Percentiles rank a stretch among this genome's conserved stretches.
Conservation (phyloP, 2,797 vertebrate genomes). For the Nasua narica region DNA sequence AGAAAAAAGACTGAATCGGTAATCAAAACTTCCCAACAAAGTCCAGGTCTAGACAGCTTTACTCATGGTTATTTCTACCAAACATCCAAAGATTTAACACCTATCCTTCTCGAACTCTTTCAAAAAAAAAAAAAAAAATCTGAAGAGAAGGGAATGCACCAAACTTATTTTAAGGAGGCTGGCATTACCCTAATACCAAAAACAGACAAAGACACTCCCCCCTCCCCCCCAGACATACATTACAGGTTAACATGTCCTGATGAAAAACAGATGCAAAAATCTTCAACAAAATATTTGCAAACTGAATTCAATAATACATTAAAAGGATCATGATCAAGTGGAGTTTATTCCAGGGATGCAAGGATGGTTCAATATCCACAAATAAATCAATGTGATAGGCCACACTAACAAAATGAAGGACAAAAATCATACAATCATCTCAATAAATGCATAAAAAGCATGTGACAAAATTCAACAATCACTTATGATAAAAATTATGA, state of each 20-base stretch:
- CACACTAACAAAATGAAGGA: not conserved
- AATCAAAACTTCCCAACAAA: not conserved
- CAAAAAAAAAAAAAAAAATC: not conserved
- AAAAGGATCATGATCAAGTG: not conserved
- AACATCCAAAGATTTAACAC: not conserved
- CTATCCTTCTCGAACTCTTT: not conserved
- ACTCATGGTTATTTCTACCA: not conserved
- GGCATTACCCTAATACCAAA: not conserved
- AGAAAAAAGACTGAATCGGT: not conserved
- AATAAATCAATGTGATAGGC: not conserved
- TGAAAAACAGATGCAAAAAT: not conserved
- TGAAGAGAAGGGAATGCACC: not conserved
- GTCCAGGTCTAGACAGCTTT: not conserved
- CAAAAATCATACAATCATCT: not conserved
- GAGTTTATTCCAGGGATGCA: not conserved
- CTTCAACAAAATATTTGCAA: not conserved
- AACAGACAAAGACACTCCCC: not conserved
- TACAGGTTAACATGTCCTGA: not conserved
- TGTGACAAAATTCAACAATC: not conserved
- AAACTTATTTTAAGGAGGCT: not conserved
- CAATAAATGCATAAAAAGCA: not conserved
- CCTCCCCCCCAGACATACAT: no score
- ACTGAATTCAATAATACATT: not conserved
- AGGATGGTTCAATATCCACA: not conserved
- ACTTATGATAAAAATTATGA: not conserved